Percentiles rank a stretch among this genome's conserved stretches.
Conservation (phyloP, 2,888 invertebrate species). For the Drosophila stalkeri region DNA sequence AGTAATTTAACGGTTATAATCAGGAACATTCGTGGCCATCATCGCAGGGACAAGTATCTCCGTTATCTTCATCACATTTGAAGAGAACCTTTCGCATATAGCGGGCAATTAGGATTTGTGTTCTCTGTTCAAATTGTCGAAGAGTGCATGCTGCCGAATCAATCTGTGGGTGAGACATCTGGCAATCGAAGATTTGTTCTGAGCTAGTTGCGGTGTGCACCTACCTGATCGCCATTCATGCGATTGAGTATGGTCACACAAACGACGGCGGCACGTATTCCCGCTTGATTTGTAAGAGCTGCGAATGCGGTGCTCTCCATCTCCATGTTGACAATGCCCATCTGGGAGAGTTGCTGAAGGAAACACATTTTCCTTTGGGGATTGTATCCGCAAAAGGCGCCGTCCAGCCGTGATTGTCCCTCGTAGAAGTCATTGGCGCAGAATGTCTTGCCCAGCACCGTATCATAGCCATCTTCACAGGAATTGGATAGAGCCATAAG, state of each 20-base stretch:
- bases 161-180: conserved; percentile 18
- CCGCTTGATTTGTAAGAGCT: conserved; percentile 95
- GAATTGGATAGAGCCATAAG: conserved; percentile 89
- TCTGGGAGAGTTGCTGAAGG: conserved; percentile 88
- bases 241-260: conserved; percentile 96
- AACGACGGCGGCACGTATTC: conserved; percentile 94
- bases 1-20: not conserved
- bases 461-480: conserved; percentile 91
- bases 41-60: not conserved
- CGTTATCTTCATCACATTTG: not conserved
- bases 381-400: conserved; percentile 96
- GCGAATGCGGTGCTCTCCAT: conserved; percentile 97
- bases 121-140: conserved; percentile 19
- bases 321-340: conserved; percentile 96
- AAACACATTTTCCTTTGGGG: conserved; percentile 94
- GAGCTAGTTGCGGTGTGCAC: not conserved
- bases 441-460: conserved; percentile 94
- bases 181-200: not conserved
- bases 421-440: conserved; percentile 99
- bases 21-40: not conserved
- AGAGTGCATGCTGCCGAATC: not conserved
- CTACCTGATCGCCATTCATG: conserved; percentile 94
- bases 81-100: conserved; percentile 43
- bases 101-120: conserved; percentile 38
- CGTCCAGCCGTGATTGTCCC: conserved; percentile 93